Base-by-base conservation (phyloP, 2,113 vertebrate species). In the Natator depressus region DNA sequence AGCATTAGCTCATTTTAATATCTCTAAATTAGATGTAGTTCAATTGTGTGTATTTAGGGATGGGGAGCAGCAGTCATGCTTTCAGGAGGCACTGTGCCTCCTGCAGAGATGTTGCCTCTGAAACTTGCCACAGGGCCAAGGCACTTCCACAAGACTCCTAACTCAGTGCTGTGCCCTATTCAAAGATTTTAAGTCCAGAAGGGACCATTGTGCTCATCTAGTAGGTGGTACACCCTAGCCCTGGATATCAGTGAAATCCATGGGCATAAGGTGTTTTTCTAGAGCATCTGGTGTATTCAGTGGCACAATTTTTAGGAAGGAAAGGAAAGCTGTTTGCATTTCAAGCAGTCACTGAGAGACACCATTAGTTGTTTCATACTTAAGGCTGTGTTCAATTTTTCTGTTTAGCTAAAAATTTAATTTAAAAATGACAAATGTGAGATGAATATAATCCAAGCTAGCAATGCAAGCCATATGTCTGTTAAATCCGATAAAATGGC, bases 21-120 rank as follows among this genome's bases (percentile, higher is more conserved):
- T 75, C 27, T 47, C 49, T 62, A 59, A 82, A 47, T 0, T 1
- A 1, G 22, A 19, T 53, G 9, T 47, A 4, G 59, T 31, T 55
- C 38, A 79, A 10, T 1, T 69, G 6, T 24, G 2, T 2, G 2
- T 10, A 54, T 55, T 29, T 57, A 4, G 35, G 57, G 38, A 7
- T 1, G 13, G 6, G 31, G 42, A 5, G 72, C 0, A 38, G 17
- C 82, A 25, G 5, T 11, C 5, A 20, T 59, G 79, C 69, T 2
- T 3, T 0, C 25, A 10, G 12, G 76, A 54, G 5, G 25, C 17
- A 17, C 81, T 51, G 35, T 6, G 49, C 49, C 11, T 29, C 50
- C 29, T 29, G 31, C 47, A 51, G 19, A 17, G 25, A 6, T 47
- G 75, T 47, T 80, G 29, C 10, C 16, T 35, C 9, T 50, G 49